Percentiles rank a stretch among this genome's conserved stretches.
These are phyloP conservation scores for Bactericera cockerelli DNA, from an alignment of 1,140 invertebrate genomes.

Conservation along the genomic window DNA sequence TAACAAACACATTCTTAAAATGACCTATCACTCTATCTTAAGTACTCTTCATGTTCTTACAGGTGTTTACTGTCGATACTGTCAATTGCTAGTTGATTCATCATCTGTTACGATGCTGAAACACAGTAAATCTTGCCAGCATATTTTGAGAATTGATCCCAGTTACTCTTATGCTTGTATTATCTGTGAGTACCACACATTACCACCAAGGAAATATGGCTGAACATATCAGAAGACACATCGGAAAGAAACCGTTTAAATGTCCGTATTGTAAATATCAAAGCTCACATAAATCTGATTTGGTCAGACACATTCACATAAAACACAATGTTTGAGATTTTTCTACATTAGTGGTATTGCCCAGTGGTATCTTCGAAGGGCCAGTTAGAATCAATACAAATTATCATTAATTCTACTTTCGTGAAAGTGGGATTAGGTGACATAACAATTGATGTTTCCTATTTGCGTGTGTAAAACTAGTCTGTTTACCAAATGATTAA, in stretches of 20 bases:
- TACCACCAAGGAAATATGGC: background rate
- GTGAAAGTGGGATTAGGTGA: too few species aligned
- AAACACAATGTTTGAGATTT: too few species aligned
- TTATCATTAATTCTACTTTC: too few species aligned
- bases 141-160: background rate
- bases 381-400: too few species aligned
- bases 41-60: too few species aligned
- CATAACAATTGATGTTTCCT: too few species aligned
- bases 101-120: background rate
- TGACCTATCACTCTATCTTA: too few species aligned
- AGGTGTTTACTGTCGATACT: background rate
- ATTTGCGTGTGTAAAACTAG: too few species aligned
- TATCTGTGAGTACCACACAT: background rate
- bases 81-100: background rate
- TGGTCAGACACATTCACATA: background rate
- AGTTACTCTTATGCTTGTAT: background rate
- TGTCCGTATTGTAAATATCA: background rate
- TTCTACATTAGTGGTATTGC: too few species aligned
- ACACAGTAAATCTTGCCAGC: background rate
- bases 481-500: too few species aligned
- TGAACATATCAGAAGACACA: background rate
- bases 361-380: too few species aligned
- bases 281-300: background rate
- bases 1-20: too few species aligned
- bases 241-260: conserved; percentile 2